Percentiles rank a stretch among this genome's conserved stretches.
Evolutionary conservation across 2,797 vertebrate species (phyloP).

Genomic region (Choloepus didactylus): DNA sequence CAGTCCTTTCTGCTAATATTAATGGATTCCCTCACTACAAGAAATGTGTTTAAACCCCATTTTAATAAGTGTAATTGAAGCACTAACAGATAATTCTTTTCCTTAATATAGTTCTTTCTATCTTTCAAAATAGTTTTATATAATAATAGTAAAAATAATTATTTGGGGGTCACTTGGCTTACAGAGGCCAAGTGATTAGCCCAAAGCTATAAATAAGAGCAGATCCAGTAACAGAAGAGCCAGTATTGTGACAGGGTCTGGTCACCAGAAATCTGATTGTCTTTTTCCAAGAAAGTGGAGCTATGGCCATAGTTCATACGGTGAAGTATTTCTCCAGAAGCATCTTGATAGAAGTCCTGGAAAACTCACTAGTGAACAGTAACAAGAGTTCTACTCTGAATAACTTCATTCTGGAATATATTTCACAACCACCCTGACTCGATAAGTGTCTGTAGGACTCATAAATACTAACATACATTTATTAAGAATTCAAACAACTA

Average conservation of each 20-base stretch:
- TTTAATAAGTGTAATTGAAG: neutral
- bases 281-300: neutral
- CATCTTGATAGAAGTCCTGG: neutral
- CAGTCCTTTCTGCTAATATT: constrained; percentile 36
- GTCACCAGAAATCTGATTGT: neutral
- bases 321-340: neutral
- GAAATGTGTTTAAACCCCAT: constrained; percentile 39
- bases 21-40: neutral
- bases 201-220: neutral
- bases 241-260: neutral
- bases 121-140: constrained; percentile 31
- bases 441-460: neutral
- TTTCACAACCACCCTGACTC: neutral
- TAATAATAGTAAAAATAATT: neutral
- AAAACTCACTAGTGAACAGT: neutral
- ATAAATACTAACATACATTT: neutral
- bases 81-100: constrained; percentile 41
- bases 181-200: neutral
- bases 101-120: constrained; percentile 26
- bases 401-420: neutral
- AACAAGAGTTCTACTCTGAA: neutral
- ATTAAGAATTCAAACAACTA: neutral
- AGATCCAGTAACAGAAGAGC: neutral
- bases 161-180: no score
- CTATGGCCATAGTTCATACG: neutral